A percentile compares a stretch with the other conserved stretches of the same genome.
Evolutionary conservation across 2,113 vertebrate species (phyloP).

Genomic region (Odontophorus gujanensis): DNA sequence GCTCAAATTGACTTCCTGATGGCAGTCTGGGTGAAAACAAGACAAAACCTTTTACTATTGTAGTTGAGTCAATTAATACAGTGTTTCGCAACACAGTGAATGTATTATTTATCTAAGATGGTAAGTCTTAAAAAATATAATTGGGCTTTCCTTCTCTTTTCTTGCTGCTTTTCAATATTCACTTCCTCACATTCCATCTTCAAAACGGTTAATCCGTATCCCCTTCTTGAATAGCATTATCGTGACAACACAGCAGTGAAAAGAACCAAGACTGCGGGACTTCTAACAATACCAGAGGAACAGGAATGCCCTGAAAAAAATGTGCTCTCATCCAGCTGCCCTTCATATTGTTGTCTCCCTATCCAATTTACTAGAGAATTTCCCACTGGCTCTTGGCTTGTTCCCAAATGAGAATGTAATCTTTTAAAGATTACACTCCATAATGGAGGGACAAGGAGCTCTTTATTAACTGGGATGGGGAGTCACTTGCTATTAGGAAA

Average conservation of each 20-base stretch:
- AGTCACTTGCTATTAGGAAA: constrained; percentile 71
- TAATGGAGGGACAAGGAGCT: constrained; percentile 71
- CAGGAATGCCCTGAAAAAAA: constrained; percentile 72
- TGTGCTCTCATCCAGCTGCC: constrained; percentile 57
- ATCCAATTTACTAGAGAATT: constrained; percentile 75
- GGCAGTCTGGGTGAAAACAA: background rate
- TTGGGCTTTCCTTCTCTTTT: background rate
- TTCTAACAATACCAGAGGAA: constrained; percentile 50
- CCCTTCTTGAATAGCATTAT: constrained; percentile 45
- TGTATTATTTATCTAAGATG: constrained; percentile 1
- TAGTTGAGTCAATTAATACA: background rate
- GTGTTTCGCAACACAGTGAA: constrained; percentile 23
- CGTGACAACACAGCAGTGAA: constrained; percentile 39
- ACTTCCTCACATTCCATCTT: background rate
- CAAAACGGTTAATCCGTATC: constrained; percentile 41
- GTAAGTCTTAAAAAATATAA: background rate
- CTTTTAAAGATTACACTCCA: constrained; percentile 75
- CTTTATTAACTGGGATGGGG: constrained; percentile 70
- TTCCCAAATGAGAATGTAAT: constrained; percentile 75
- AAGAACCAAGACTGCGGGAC: constrained; percentile 43
- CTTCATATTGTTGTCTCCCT: constrained; percentile 69
- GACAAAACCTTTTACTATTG: background rate
- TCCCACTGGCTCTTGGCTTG: constrained; percentile 73
- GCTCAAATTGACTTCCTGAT: background rate
- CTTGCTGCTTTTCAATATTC: background rate